Evolutionary conservation across 2,888 invertebrate genomes (phyloP), one percentile per base, ranked within the genome.

Genomic region (Drosophila peninsularis): DNA sequence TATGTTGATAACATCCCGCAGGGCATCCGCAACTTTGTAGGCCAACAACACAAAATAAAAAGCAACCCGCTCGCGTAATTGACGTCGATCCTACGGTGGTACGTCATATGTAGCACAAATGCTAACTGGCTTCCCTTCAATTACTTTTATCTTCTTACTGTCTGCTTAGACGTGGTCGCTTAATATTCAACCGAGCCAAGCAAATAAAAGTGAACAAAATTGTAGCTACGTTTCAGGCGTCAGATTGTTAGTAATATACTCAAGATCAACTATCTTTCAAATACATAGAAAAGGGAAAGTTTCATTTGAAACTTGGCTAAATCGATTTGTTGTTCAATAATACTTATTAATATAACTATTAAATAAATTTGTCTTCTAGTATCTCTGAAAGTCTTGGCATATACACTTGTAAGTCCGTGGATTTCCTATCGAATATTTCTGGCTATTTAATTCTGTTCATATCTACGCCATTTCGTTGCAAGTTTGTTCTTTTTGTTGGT

Each of bases 1-100:
- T 55, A 69, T 37, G 44, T 57, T 69, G 64, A 75, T 67, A 67
- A 75, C 67, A 71, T 71, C 66, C 39, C 45, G 34, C 34, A 34
- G 21, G 30, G 39, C 44, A 13, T 44, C 21, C 24, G 17, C 17
- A 27, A 24, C 24, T 36, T 24, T 56, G 5, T 47, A 24, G 34
- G 45, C 27, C 30, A 39, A n/a, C 30, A 21, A 2, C 13, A 30
- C 6, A 30, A 6, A 7, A 27, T 24, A 27, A 49, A 39, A 3
- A 39, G 19, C 30, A 39, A 30, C 37, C 37, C 13, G 1, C 19
- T 37, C 11, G 7, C 19, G 27, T 42, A 19, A 27, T 21, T 50
- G 34, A 21, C 17, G 52, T 37, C 24, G n/a, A 52, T 52, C 17
- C 6, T 27, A 37, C 17, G 24, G 11, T 13, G 24, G n/a, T 52